Conservation (phyloP, 2,113 vertebrate genomes). For the Crotalus helleri region DNA sequence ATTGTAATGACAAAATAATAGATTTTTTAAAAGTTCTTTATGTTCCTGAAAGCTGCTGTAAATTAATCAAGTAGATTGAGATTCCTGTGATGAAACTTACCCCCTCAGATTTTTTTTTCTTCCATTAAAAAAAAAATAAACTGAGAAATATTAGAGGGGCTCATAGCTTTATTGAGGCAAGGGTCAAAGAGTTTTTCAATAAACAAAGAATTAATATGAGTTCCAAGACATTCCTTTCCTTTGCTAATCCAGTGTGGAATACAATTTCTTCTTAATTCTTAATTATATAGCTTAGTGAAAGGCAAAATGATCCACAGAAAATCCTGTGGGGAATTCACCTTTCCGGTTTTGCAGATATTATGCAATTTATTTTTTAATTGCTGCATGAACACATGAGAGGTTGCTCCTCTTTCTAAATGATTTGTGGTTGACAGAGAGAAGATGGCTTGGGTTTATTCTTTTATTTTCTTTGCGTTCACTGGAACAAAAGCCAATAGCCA, state of each 20-base stretch:
- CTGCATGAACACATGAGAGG: not conserved
- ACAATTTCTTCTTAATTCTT: not conserved
- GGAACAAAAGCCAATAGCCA: not conserved
- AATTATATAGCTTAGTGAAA: not conserved
- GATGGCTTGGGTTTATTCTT: not conserved
- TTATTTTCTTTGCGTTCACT: not conserved
- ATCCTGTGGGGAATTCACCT: not conserved
- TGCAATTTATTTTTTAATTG: not conserved
- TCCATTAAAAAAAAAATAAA: slow-evolving; percentile 28
- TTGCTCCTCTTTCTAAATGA: not conserved
- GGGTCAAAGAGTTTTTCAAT: not conserved
- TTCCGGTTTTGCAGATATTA: not conserved
- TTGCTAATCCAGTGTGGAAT: not conserved
- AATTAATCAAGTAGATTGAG: slow-evolving; percentile 28
- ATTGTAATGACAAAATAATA: slow-evolving; percentile 42
- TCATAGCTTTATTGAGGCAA: slow-evolving; percentile 4
- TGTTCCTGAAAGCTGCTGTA: slow-evolving; percentile 29
- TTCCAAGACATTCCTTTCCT: not conserved
- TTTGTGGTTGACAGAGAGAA: not conserved
- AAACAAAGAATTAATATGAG: not conserved
- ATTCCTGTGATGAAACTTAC: slow-evolving; percentile 20
- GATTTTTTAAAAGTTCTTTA: not conserved
- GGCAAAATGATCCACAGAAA: not conserved
- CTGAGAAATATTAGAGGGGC: not conserved
- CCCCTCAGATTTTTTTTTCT: not conserved